Evolutionary conservation across 2,888 invertebrate species (phyloP).

Genomic region (Pogonocherus hispidulus): DNA sequence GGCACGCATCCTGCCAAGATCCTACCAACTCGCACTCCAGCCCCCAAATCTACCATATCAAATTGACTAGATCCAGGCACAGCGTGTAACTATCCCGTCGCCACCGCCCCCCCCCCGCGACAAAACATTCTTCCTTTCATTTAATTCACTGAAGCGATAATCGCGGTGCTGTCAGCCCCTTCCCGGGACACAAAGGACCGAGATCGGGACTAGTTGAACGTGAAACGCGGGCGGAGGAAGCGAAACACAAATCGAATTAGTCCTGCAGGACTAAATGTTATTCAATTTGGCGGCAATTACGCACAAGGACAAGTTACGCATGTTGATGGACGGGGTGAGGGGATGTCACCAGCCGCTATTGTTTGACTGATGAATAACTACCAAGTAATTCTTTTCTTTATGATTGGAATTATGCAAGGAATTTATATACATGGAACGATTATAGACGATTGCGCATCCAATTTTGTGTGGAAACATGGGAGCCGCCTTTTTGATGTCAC

Average conservation of each 20-base stretch:
- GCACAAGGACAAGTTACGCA: constrained; percentile 41
- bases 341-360: too few species aligned
- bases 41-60: too few species aligned
- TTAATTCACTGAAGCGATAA: constrained; percentile 53
- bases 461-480: too few species aligned
- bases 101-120: constrained; percentile 53
- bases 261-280: constrained; percentile 41
- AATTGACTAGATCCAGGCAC: constrained; percentile 56
- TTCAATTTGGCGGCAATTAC: constrained; percentile 49
- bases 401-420: too few species aligned
- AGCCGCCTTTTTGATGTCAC: too few species aligned
- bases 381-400: too few species aligned
- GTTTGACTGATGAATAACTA: too few species aligned
- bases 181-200: constrained; percentile 32
- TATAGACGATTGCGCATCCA: too few species aligned
- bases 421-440: too few species aligned
- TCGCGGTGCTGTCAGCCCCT: constrained; percentile 35
- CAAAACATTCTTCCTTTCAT: constrained; percentile 54
- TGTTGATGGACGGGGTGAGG: constrained; percentile 35
- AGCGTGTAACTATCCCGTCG: constrained; percentile 52
- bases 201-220: constrained; percentile 45
- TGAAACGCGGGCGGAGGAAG: constrained; percentile 46
- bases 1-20: too few species aligned
- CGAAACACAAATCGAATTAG: constrained; percentile 50
- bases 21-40: too few species aligned